phyloP scores from a whole-genome alignment of 1,140 invertebrate species.

The Thaumetopoea pityocampa region DNA sequence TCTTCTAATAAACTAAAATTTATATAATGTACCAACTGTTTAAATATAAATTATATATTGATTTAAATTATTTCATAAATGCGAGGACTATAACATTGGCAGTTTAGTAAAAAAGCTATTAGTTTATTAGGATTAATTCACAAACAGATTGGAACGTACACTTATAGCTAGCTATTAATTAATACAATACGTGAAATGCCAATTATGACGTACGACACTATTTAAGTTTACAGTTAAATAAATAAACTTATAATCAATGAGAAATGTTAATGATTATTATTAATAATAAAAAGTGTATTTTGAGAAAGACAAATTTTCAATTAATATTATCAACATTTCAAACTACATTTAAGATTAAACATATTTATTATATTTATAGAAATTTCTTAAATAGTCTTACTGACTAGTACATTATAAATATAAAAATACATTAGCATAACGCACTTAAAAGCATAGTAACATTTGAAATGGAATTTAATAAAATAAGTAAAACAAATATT shows the following conservation, averaged over 20 bases:
- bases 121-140: slow-evolving; percentile 29
- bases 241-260: slow-evolving; percentile 45
- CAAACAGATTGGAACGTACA: slow-evolving; percentile 43
- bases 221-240: slow-evolving; percentile 29
- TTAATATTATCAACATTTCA: slow-evolving; percentile 12
- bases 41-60: slow-evolving; percentile 22
- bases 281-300: too few relatives aligned
- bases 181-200: slow-evolving; percentile 61
- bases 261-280: slow-evolving; percentile 22
- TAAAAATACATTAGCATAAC: slow-evolving; percentile 17
- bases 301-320: slow-evolving; percentile 2
- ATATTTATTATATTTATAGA: slow-evolving; percentile 14
- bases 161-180: slow-evolving; percentile 40
- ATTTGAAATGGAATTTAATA: slow-evolving; percentile 11
- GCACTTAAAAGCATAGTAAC: slow-evolving; percentile 15
- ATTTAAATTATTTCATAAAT: slow-evolving; percentile 44
- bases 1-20: neutral
- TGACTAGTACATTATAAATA: slow-evolving; percentile 61
- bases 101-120: slow-evolving; percentile 37
- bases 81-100: slow-evolving; percentile 62
- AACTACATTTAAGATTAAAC: slow-evolving; percentile 10
- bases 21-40: slow-evolving; percentile 2
- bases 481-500: slow-evolving; percentile 12
- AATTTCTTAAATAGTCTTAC: slow-evolving; percentile 43
- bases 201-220: slow-evolving; percentile 61